A percentile compares a stretch with the other conserved stretches of the same genome.
phyloP scores from a whole-genome alignment of 2,113 vertebrate species.

The Sciurus niger region DNA sequence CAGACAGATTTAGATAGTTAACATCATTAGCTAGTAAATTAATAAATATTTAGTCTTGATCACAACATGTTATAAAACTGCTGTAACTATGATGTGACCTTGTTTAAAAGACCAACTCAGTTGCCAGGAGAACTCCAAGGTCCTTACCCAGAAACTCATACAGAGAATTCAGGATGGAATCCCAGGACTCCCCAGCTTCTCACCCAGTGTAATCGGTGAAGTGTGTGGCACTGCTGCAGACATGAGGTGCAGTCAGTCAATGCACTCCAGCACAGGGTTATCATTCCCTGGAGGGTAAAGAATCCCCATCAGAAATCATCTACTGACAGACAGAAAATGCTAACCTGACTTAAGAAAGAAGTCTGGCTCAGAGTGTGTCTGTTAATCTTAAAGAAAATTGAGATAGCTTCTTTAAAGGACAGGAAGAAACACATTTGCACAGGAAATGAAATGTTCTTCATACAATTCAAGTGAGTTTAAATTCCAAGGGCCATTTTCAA shows the following conservation, averaged over 20 bases:
- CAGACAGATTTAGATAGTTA: neutral
- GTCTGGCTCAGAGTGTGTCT: neutral
- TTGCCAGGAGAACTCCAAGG: neutral
- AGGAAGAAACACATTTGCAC: neutral
- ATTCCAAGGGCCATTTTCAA: neutral
- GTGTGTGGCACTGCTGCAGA: slow-evolving; percentile 97
- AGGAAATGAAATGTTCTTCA: slow-evolving; percentile 46
- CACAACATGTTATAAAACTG: neutral
- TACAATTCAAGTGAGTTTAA: neutral
- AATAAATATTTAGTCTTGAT: too few species aligned
- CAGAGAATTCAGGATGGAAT: slow-evolving; percentile 96
- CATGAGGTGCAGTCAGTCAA: slow-evolving; percentile 93
- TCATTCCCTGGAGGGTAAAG: slow-evolving; percentile 93
- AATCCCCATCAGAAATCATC: neutral
- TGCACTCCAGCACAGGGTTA: slow-evolving; percentile 97
- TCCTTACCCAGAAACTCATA: slow-evolving; percentile 96
- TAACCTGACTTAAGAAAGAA: neutral
- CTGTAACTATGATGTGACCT: neutral
- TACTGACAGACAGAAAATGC: neutral
- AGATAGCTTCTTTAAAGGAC: neutral
- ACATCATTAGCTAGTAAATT: neutral
- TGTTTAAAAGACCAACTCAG: neutral
- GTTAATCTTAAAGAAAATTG: neutral
- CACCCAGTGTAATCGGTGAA: slow-evolving; percentile 94
- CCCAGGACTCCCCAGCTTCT: slow-evolving; percentile 96